A percentile compares a stretch with the other conserved stretches of the same genome.
phyloP scores from a whole-genome alignment of 53 echinoderm and acorn worm genomes.

The Patiria pectinifera region DNA sequence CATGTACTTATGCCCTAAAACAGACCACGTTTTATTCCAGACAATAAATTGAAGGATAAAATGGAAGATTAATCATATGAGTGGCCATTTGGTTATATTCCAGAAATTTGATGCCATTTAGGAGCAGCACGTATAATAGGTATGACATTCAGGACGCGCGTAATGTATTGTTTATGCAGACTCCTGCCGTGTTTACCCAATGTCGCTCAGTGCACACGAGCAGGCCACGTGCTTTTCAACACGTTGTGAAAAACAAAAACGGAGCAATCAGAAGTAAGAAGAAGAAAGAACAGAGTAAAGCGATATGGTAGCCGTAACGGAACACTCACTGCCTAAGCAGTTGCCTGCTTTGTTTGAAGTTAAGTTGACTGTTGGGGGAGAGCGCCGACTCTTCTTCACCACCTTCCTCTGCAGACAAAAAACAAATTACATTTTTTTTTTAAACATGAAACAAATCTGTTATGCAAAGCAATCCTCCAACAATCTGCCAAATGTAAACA shows the following conservation, averaged over 20 bases:
- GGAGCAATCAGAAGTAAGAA: background rate
- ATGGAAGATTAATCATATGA: background rate
- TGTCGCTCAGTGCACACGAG: background rate
- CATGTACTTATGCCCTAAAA: background rate
- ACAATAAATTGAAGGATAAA: background rate
- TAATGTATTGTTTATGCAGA: background rate
- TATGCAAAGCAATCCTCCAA: no score
- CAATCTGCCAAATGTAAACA: slow-evolving; percentile 10
- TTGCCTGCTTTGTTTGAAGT: slow-evolving; percentile 98
- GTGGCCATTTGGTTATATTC: background rate
- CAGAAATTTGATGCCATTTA: background rate
- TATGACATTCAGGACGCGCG: background rate
- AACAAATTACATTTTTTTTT: background rate
- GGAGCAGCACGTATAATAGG: background rate
- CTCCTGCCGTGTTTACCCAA: background rate
- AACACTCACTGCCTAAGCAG: slow-evolving; percentile 98
- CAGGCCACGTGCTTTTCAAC: background rate
- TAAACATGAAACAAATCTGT: no score
- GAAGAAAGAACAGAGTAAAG: background rate
- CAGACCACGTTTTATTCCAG: background rate
- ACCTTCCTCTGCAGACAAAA: slow-evolving; percentile 79
- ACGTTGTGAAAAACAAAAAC: background rate
- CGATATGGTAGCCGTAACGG: background rate
- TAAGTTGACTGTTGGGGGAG: slow-evolving; percentile 93
- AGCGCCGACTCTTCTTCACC: slow-evolving; percentile 91